Percentiles rank a stretch among this genome's conserved stretches.
Conservation (phyloP, 2,797 vertebrate genomes). For the Cossypha caffra region DNA sequence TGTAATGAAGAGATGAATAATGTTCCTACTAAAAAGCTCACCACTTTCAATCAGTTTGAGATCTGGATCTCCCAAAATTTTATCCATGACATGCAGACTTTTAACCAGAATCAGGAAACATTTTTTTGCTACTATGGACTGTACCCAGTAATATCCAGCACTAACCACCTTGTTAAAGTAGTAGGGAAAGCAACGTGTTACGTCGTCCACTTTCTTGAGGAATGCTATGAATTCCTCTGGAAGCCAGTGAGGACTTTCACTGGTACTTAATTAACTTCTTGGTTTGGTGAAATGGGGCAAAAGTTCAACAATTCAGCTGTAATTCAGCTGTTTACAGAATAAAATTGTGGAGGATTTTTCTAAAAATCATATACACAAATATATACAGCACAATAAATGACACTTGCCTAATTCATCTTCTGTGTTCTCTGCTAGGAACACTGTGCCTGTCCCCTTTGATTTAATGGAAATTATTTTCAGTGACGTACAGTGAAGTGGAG, state of each 20-base stretch:
- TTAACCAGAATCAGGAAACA: neutral
- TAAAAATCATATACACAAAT: neutral
- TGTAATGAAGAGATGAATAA: neutral
- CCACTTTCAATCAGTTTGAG: neutral
- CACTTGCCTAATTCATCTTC: constrained; percentile 3
- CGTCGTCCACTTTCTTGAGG: neutral
- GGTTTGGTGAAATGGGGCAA: neutral
- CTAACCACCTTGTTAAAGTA: neutral
- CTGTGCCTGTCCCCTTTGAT: constrained; percentile 25
- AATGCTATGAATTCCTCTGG: neutral
- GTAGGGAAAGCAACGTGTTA: neutral
- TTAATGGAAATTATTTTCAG: constrained; percentile 64
- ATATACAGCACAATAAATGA: neutral
- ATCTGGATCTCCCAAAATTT: neutral
- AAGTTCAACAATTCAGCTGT: neutral
- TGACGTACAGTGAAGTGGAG: constrained; percentile 38
- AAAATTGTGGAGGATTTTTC: neutral
- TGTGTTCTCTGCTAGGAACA: neutral
- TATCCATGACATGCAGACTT: neutral
- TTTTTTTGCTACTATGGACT: neutral
- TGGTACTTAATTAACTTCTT: neutral
- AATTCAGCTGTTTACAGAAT: neutral
- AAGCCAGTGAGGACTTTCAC: neutral
- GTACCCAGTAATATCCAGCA: neutral
- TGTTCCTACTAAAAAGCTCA: neutral